phyloP scores from a whole-genome alignment of 2,888 invertebrate species.

The Pycnomerus fuliginosus region DNA sequence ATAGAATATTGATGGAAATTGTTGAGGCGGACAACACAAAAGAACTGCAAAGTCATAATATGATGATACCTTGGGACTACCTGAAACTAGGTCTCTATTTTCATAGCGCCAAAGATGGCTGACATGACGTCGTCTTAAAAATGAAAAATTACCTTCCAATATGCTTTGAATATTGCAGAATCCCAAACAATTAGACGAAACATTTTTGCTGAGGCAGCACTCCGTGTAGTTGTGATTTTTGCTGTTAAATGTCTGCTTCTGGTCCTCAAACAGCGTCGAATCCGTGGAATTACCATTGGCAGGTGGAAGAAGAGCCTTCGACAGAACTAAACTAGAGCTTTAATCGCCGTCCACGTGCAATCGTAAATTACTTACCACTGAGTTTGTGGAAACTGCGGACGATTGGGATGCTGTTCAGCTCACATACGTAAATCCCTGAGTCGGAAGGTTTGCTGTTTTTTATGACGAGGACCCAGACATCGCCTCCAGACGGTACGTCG shows the following conservation, averaged over 20 bases:
- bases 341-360: too few species aligned
- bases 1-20: too few species aligned
- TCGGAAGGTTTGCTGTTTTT: constrained; percentile 68
- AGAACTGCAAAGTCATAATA: too few species aligned
- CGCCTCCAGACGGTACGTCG: constrained; percentile 62
- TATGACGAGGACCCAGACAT: constrained; percentile 83
- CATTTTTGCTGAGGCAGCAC: constrained; percentile 72
- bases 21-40: too few species aligned
- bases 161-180: constrained; percentile 76
- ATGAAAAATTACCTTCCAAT: constrained; percentile 52
- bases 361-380: too few species aligned
- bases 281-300: constrained; percentile 58
- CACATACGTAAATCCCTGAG: constrained; percentile 78
- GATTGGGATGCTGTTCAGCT: constrained; percentile 78
- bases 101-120: too few species aligned
- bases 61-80: too few species aligned
- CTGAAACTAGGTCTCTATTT: too few species aligned
- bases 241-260: constrained; percentile 47
- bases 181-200: constrained; percentile 71
- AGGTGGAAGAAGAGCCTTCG: constrained; percentile 63
- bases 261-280: constrained; percentile 46
- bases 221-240: constrained; percentile 75
- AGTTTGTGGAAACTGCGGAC: constrained; percentile 77
- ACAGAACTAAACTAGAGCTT: constrained; percentile 63
- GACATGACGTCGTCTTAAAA: too few species aligned